phyloP scores from a whole-genome alignment of 2,113 vertebrate species.

The Turdus rufiventris region DNA sequence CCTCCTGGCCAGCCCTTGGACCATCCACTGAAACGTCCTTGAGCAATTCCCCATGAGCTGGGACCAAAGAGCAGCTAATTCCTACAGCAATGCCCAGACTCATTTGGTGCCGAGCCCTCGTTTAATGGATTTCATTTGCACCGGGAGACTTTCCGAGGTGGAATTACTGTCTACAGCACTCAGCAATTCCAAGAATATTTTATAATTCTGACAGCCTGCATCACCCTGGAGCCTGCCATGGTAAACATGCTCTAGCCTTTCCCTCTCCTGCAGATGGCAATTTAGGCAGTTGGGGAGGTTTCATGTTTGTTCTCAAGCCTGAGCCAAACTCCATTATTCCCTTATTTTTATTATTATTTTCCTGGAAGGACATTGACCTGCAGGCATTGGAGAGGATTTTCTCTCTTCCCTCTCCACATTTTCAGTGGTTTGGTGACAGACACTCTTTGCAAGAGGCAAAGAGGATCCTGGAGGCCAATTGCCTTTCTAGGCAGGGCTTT shows the following conservation, averaged over 20 bases:
- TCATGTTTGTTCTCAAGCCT: not conserved
- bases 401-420: not conserved
- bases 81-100: not conserved
- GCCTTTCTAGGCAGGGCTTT: not conserved
- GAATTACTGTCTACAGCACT: not conserved
- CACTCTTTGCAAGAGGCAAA: not conserved
- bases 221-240: not conserved
- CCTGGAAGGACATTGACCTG: not conserved
- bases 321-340: not conserved
- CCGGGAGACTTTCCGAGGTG: not conserved
- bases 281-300: not conserved
- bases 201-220: constrained; percentile 20
- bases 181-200: constrained; percentile 4
- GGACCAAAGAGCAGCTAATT: not conserved
- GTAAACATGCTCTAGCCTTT: not conserved
- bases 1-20: not conserved
- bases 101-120: not conserved
- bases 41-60: not conserved
- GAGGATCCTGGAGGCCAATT: not conserved
- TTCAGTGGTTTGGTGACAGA: not conserved
- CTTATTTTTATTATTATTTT: not conserved
- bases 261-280: not conserved
- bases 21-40: not conserved
- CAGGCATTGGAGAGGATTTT: not conserved
- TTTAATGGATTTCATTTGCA: not conserved